Percentiles rank a stretch among this genome's conserved stretches.
Evolutionary conservation across 1,140 invertebrate genomes (phyloP).

Genomic region (Camponotus pennsylvanicus): DNA sequence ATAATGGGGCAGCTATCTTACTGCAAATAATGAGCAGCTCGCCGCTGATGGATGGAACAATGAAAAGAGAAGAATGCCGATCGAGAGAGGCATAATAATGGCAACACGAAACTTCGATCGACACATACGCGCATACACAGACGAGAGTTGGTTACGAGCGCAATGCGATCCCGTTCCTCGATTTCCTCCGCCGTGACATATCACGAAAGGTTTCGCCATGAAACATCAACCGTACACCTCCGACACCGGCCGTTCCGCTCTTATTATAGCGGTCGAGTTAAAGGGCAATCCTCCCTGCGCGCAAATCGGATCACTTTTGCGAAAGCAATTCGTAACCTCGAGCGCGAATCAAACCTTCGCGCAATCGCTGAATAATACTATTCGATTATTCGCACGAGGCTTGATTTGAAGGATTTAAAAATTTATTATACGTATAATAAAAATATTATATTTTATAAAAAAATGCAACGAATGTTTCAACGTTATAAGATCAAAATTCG

Average conservation of each 20-base stretch:
- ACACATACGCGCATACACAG: conserved; percentile 30
- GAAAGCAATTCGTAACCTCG: conserved; percentile 59
- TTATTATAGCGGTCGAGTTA: conserved; percentile 78
- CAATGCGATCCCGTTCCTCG: conserved; percentile 68
- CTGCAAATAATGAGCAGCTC: conserved; percentile 56
- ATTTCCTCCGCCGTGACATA: conserved; percentile 78
- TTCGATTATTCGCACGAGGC: neutral
- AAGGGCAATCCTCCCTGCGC: conserved; percentile 70
- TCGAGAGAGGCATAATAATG: conserved; percentile 44
- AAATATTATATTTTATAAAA: neutral
- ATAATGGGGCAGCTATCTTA: conserved; percentile 56
- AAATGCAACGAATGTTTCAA: neutral
- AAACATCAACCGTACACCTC: conserved; percentile 70
- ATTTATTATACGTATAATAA: too few relatives aligned
- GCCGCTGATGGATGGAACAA: conserved; percentile 29
- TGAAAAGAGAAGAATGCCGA: conserved; percentile 13
- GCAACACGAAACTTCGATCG: conserved; percentile 54
- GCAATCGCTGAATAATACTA: neutral
- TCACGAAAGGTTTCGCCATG: conserved; percentile 82
- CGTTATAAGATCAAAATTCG: neutral
- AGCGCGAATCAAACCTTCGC: neutral
- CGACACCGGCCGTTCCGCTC: conserved; percentile 66
- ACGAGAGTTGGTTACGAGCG: conserved; percentile 46
- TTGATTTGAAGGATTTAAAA: neutral
- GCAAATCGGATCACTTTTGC: conserved; percentile 72